These are phyloP conservation scores for Nasua narica DNA, from an alignment of 2,797 vertebrate genomes.

Conservation along the genomic window DNA sequence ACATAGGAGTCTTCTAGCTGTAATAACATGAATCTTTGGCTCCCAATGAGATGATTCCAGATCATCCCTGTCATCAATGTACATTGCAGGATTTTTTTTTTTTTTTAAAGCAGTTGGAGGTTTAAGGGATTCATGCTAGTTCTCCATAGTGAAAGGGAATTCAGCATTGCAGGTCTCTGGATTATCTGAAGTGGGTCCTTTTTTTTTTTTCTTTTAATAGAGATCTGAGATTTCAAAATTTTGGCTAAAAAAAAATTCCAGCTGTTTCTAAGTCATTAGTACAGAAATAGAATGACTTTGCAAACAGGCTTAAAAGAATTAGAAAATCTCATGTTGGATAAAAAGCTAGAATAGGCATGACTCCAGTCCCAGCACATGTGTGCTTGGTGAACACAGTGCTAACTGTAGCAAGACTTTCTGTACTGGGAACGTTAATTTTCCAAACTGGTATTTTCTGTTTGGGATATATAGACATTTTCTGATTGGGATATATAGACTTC, in stretches of 20 bases:
- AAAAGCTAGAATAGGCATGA: not conserved
- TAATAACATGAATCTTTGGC: not conserved
- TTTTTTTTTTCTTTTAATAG: not conserved
- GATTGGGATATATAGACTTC: not conserved
- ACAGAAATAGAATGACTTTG: slow-evolving; percentile 63
- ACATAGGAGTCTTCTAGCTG: not conserved
- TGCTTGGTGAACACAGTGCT: not conserved
- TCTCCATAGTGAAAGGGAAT: not conserved
- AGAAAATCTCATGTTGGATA: slow-evolving; percentile 31
- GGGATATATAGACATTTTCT: not conserved
- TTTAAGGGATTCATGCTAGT: not conserved
- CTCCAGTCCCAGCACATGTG: not conserved
- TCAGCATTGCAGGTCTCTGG: not conserved
- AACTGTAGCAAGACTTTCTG: not conserved
- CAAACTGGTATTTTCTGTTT: not conserved
- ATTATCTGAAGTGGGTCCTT: not conserved
- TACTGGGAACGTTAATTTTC: not conserved
- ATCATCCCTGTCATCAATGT: not conserved
- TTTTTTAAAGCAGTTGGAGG: not conserved
- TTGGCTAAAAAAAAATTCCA: slow-evolving; percentile 20
- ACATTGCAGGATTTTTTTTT: not conserved
- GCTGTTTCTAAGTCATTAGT: slow-evolving; percentile 46
- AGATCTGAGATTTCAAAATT: slow-evolving; percentile 48
- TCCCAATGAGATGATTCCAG: not conserved
- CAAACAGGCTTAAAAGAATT: slow-evolving; percentile 55